A percentile compares a stretch with the other conserved stretches of the same genome.
Evolutionary conservation across 2,888 invertebrate species (phyloP).

Genomic region (Thymelicus lineola): DNA sequence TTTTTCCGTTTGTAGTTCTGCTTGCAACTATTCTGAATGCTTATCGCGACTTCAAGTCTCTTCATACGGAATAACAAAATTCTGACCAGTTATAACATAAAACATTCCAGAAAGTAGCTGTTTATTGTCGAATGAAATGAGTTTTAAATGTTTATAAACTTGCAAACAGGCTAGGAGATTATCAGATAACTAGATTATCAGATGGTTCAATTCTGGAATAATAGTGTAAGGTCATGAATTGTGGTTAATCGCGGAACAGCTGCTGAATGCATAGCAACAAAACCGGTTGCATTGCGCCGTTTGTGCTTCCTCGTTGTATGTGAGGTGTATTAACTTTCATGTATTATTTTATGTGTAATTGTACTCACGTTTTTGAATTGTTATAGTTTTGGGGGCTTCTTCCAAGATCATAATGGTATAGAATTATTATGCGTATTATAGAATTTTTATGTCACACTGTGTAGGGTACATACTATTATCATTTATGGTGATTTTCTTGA

Average conservation of each 20-base stretch:
- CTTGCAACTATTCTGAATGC: conserved; percentile 2
- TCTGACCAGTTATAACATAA: conserved; percentile 15
- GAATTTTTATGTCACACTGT: too few relatives aligned
- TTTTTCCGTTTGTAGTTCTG: conserved; percentile 15
- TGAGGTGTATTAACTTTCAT: neutral
- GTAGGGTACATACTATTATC: too few relatives aligned
- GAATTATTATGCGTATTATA: too few relatives aligned
- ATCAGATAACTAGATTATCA: conserved; percentile 13
- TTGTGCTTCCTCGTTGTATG: neutral
- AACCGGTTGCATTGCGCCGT: neutral
- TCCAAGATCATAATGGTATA: too few relatives aligned
- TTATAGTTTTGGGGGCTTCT: too few relatives aligned
- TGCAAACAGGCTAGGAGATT: conserved; percentile 12
- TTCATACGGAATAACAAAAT: conserved; percentile 25
- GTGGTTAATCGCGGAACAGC: neutral
- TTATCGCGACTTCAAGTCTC: conserved; percentile 14
- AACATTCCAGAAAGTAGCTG: conserved; percentile 10
- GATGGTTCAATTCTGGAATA: neutral
- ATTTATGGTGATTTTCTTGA: too few relatives aligned
- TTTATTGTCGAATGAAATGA: conserved; percentile 5
- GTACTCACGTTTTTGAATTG: neutral
- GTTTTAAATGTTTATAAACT: conserved; percentile 1
- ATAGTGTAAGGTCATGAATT: neutral
- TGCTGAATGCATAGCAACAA: too few relatives aligned
- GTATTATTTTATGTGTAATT: neutral